Conservation (phyloP, 1,140 invertebrate species). For the Orussus abietinus region DNA sequence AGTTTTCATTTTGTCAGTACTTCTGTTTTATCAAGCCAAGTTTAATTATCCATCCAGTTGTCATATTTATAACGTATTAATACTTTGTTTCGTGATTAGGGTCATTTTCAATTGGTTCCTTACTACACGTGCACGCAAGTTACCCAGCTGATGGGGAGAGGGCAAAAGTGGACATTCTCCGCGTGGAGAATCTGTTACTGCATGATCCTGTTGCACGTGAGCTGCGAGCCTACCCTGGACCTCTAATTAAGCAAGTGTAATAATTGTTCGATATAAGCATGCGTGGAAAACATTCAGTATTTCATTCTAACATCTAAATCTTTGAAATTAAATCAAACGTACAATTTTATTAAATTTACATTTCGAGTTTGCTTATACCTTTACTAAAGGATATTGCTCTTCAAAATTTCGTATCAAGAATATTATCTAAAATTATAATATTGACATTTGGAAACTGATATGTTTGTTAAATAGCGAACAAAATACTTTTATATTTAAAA, state of each 20-base stretch:
- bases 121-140: constrained; percentile 68
- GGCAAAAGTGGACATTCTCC: constrained; percentile 67
- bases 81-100: constrained; percentile 36
- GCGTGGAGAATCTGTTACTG: constrained; percentile 58
- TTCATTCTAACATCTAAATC: constrained; percentile 9
- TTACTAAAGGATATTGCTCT: too few relatives aligned
- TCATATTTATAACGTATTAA: constrained; percentile 2
- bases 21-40: constrained; percentile 3
- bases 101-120: constrained; percentile 64
- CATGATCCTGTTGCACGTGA: constrained; percentile 63
- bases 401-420: too few relatives aligned
- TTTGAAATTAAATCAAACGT: constrained; percentile 7
- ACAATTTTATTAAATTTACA: constrained; percentile 7
- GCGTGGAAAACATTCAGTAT: too few relatives aligned
- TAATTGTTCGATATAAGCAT: constrained; percentile 28
- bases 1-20: background rate
- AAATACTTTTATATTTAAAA: too few relatives aligned
- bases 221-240: constrained; percentile 70
- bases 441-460: too few relatives aligned
- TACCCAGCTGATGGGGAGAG: constrained; percentile 72
- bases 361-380: too few relatives aligned
- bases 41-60: background rate
- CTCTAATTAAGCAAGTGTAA: constrained; percentile 64
- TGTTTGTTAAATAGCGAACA: too few relatives aligned
- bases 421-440: too few relatives aligned